Evolutionary conservation across 2,113 vertebrate genomes (phyloP).

Genomic region (Girardinichthys multiradiatus): DNA sequence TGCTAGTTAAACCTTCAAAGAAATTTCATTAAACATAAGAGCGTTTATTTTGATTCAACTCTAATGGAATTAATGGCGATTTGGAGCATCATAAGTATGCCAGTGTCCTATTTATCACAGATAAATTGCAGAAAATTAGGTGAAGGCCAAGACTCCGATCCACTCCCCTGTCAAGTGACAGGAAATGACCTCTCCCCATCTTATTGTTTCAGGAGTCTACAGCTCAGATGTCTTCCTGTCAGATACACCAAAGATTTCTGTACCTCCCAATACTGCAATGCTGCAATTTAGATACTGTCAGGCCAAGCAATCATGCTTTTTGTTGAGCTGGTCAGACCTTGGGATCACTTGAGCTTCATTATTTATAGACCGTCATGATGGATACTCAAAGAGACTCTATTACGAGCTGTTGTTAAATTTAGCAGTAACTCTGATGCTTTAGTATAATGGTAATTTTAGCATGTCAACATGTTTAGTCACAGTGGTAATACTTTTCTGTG

Average conservation of each 20-base stretch:
- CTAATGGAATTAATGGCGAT: background rate
- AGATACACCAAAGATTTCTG: slow-evolving; percentile 15
- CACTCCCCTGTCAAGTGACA: slow-evolving; percentile 25
- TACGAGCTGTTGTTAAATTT: background rate
- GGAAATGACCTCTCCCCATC: slow-evolving; percentile 59
- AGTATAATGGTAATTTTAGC: background rate
- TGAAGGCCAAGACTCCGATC: slow-evolving; percentile 19
- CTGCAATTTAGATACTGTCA: background rate
- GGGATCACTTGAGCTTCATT: background rate
- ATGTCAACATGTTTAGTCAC: background rate
- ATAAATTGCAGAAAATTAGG: background rate
- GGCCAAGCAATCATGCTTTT: background rate
- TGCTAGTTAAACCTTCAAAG: background rate
- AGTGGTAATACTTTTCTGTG: background rate
- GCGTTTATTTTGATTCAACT: background rate
- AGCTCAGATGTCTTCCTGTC: slow-evolving; percentile 50
- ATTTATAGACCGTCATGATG: background rate
- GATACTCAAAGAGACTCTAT: background rate
- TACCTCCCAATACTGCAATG: background rate
- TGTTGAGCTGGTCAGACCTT: background rate
- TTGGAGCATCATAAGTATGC: background rate
- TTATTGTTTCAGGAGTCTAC: slow-evolving; percentile 63
- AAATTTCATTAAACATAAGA: background rate
- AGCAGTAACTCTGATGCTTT: background rate
- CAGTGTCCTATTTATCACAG: background rate